Evolutionary conservation across 2,888 invertebrate species (phyloP).

Genomic region (Horisme vitalbata): DNA sequence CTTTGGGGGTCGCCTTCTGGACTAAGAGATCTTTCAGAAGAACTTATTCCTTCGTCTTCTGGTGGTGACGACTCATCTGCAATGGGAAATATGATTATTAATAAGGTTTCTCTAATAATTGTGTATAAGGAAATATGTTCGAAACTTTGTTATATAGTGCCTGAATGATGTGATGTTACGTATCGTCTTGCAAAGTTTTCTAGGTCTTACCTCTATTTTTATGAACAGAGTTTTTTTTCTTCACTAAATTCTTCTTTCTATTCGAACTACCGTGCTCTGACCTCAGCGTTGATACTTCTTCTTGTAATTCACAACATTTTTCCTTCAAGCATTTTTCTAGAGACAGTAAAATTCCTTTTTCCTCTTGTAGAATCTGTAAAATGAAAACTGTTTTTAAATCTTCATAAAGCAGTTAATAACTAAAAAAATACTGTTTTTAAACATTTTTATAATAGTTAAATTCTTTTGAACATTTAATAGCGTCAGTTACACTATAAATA

Average conservation of each 20-base stretch:
- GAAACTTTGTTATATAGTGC: too few species aligned
- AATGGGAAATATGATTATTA: neutral
- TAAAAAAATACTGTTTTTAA: too few species aligned
- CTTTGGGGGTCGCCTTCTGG: slow-evolving; percentile 86
- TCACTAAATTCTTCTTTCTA: slow-evolving; percentile 74
- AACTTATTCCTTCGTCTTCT: slow-evolving; percentile 94
- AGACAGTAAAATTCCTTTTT: slow-evolving; percentile 88
- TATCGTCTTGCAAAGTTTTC: neutral
- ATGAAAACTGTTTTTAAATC: too few species aligned
- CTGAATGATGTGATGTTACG: too few species aligned
- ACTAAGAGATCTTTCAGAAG: slow-evolving; percentile 90
- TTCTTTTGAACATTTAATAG: slow-evolving; percentile 44
- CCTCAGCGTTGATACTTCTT: slow-evolving; percentile 85
- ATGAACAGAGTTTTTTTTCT: slow-evolving; percentile 73
- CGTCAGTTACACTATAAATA: too few species aligned
- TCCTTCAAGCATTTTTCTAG: slow-evolving; percentile 89
- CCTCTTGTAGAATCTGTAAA: slow-evolving; percentile 88
- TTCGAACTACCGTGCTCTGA: slow-evolving; percentile 78
- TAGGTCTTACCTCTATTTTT: slow-evolving; percentile 68
- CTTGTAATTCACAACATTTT: slow-evolving; percentile 88
- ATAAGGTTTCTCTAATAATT: neutral
- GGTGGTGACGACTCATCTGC: slow-evolving; percentile 88
- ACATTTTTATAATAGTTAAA: too few species aligned
- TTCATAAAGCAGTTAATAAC: too few species aligned
- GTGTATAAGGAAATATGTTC: too few species aligned